phyloP scores from a whole-genome alignment of 2,888 invertebrate species.

The Nezara viridula region DNA sequence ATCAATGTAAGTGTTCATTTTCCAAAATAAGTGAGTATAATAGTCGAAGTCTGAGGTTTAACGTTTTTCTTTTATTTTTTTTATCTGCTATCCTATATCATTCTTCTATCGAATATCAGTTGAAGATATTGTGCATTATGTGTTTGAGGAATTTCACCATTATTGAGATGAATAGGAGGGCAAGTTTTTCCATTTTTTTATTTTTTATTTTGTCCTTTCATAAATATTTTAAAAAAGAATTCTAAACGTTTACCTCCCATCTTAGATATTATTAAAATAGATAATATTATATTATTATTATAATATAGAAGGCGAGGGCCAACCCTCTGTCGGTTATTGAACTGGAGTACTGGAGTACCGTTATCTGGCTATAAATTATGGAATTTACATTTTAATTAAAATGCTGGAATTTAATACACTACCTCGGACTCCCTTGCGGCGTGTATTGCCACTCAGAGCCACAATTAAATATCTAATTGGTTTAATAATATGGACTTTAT shows the following conservation, averaged over 20 bases:
- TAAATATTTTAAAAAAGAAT: too few species aligned
- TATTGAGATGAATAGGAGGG: too few species aligned
- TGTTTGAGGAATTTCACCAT: too few species aligned
- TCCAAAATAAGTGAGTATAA: too few species aligned
- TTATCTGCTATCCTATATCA: too few species aligned
- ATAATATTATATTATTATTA: neutral
- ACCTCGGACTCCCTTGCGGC: neutral
- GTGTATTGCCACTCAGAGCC: neutral
- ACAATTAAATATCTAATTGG: neutral
- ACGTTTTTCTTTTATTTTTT: too few species aligned
- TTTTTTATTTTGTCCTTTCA: too few species aligned
- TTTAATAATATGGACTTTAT: neutral
- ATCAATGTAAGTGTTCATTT: too few species aligned
- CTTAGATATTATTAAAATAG: neutral
- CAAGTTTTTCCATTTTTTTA: too few species aligned
- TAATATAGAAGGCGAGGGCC: neutral
- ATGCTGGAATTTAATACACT: neutral
- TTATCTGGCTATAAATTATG: neutral
- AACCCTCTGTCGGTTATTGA: neutral
- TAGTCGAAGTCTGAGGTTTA: too few species aligned
- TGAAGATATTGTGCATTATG: too few species aligned
- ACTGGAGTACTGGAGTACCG: neutral
- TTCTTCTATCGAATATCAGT: too few species aligned
- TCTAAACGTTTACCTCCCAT: neutral
- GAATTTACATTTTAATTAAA: slow-evolving; percentile 26